A percentile compares a stretch with the other conserved stretches of the same genome.
phyloP scores from a whole-genome alignment of 2,113 vertebrate species.

The Amphiprion ocellaris region DNA sequence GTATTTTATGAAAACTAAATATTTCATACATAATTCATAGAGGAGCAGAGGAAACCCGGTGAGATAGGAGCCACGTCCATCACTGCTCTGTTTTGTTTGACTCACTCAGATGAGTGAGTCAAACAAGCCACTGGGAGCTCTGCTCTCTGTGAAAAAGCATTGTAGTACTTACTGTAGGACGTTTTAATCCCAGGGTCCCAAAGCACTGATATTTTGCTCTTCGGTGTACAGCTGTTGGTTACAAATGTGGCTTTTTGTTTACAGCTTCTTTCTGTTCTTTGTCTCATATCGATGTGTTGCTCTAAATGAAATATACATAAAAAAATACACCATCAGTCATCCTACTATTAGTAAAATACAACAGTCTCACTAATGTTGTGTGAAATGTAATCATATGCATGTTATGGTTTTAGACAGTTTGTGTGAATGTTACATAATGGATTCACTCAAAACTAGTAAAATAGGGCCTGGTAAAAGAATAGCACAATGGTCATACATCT shows the following conservation, averaged over 20 bases:
- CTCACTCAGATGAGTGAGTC: conserved; percentile 46
- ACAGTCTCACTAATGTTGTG: neutral
- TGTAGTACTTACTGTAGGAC: conserved; percentile 32
- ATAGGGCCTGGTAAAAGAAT: neutral
- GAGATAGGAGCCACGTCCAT: conserved; percentile 57
- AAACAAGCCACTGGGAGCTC: conserved; percentile 48
- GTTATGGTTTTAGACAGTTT: neutral
- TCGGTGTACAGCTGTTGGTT: neutral
- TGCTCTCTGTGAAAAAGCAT: conserved; percentile 13
- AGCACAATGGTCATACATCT: neutral
- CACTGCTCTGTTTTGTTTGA: conserved; percentile 47
- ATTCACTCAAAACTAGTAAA: neutral
- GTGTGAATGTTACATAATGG: conserved; percentile 7
- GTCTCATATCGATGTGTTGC: neutral
- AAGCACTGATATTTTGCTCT: conserved; percentile 37
- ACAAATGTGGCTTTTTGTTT: conserved; percentile 40
- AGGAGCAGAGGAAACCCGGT: conserved; percentile 33
- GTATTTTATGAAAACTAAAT: conserved; percentile 27
- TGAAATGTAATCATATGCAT: neutral
- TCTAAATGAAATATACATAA: conserved; percentile 21
- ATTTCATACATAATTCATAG: conserved; percentile 64
- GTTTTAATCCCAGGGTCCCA: conserved; percentile 44
- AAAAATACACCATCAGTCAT: neutral
- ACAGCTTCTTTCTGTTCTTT: neutral
- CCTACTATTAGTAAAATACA: neutral